Percentiles rank a stretch among this genome's conserved stretches.
Evolutionary conservation across 2,797 vertebrate species (phyloP).

Genomic region (Pseudomugil tenellus): DNA sequence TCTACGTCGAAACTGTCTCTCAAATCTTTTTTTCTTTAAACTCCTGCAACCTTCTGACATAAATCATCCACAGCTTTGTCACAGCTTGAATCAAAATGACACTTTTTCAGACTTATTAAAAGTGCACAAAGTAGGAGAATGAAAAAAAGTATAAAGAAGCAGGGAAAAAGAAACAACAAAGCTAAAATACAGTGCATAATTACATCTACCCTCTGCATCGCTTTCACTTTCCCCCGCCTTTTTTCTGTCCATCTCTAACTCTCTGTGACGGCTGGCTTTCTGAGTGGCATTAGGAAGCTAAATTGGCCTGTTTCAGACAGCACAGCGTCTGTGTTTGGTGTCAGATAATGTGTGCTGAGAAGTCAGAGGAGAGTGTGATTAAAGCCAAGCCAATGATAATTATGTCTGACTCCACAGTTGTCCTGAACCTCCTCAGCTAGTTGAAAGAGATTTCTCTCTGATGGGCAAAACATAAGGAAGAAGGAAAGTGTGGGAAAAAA

Average conservation of each 20-base stretch:
- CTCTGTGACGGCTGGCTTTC: constrained; percentile 56
- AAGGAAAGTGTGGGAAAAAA: constrained; percentile 46
- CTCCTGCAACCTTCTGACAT: constrained; percentile 68
- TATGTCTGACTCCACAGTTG: constrained; percentile 81
- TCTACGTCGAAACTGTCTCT: constrained; percentile 70
- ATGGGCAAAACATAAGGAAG: constrained; percentile 68
- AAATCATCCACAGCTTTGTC: constrained; percentile 78
- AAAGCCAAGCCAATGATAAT: constrained; percentile 84
- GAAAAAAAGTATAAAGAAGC: constrained; percentile 31
- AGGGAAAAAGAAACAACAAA: constrained; percentile 59
- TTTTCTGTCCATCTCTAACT: constrained; percentile 65
- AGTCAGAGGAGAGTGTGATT: constrained; percentile 83
- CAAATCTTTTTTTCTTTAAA: constrained; percentile 58
- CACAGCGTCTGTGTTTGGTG: constrained; percentile 76
- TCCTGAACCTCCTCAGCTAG: constrained; percentile 76
- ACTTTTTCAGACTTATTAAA: constrained; percentile 78
- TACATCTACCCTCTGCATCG: constrained; percentile 51
- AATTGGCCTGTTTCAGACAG: constrained; percentile 81
- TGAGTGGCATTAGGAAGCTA: constrained; percentile 70
- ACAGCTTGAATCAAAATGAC: constrained; percentile 74
- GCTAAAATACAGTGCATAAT: constrained; percentile 69
- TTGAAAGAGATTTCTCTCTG: constrained; percentile 83
- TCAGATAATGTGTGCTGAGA: constrained; percentile 72
- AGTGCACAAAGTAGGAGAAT: constrained; percentile 68
- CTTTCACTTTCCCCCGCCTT: constrained; percentile 37